Base-by-base conservation (phyloP, 2,113 vertebrate species). In the Siniperca chuatsi region DNA sequence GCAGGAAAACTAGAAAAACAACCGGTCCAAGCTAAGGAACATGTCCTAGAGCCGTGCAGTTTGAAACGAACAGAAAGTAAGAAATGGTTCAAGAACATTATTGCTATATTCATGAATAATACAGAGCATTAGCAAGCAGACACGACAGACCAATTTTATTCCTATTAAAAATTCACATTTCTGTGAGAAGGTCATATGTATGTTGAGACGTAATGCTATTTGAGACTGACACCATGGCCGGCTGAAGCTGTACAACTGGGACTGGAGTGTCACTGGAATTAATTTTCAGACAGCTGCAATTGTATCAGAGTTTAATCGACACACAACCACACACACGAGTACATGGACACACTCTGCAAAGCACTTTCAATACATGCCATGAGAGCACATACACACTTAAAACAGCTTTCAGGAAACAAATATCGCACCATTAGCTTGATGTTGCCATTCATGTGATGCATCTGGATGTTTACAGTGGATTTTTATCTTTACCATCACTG, bases 101-200 rank as follows among this genome's bases (percentile, higher is more conserved):
- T 78, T 77, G 52, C 81, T 90, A 69, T 75, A 86, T 52, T 69
- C 61, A 86, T 91, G 84, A 92, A 92, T 90, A 82, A 90, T 83
- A 83, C 75, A 92, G 60, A 65, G 74, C 68, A 84, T 87, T 85
- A 86, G 86, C 54, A 61, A 86, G 79, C 54, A 64, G 77, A 78
- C 72, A 74, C 0, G 87, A 85, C 85, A 81, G 87, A 74, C 35
- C 86, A 89, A 84, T 93, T 89, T 90, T 78, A 83, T 84, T 89
- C 64, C 60, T 69, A 88, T 90, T 91, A 90, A 89, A 89, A 82
- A 92, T 88, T 84, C 35, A 85, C 79, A 70, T 88, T 85, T 90
- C 70, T 62, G 44, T 50, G 46, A 67, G 79, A 82, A 79, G 75
- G 81, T 84, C 87, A 81, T 88, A 54, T 87, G 82, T 79, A 75